Evolutionary conservation across 2,797 vertebrate genomes (phyloP).

Genomic region (Pyrrhura leucotis): DNA sequence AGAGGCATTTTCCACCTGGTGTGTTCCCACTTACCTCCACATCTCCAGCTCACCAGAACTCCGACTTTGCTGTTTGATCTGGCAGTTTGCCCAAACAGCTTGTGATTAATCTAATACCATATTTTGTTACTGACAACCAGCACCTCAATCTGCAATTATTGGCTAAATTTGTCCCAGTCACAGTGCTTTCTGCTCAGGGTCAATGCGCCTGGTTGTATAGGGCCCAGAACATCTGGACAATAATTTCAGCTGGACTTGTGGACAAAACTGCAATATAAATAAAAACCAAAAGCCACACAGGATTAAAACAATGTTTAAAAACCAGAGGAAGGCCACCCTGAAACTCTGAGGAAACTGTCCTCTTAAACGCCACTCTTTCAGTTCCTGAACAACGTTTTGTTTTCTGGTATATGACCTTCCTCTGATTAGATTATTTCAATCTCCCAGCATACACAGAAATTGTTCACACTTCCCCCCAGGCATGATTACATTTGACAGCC

Average conservation of each 20-base stretch:
- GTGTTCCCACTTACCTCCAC: fast-evolving
- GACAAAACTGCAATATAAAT: neutral
- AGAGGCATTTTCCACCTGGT: neutral
- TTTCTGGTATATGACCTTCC: neutral
- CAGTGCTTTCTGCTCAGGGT: neutral
- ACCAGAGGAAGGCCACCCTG: neutral
- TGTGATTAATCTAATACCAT: neutral
- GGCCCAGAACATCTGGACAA: neutral
- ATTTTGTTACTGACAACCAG: neutral
- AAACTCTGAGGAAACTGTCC: neutral
- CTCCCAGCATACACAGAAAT: neutral
- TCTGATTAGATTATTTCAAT: slow-evolving; percentile 30
- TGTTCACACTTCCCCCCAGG: neutral
- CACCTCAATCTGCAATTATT: neutral
- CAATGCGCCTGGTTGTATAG: neutral
- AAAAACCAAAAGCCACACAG: neutral
- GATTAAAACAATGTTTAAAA: neutral
- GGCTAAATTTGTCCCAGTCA: neutral
- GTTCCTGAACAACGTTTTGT: neutral
- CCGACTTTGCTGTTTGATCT: neutral
- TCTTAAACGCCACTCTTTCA: neutral
- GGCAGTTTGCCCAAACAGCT: neutral
- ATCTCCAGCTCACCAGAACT: neutral
- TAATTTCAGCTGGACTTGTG: neutral
- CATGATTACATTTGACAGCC: neutral